Percentiles rank a stretch among this genome's conserved stretches.
phyloP scores from a whole-genome alignment of 2,113 vertebrate genomes.

The Pseudois nayaur region DNA sequence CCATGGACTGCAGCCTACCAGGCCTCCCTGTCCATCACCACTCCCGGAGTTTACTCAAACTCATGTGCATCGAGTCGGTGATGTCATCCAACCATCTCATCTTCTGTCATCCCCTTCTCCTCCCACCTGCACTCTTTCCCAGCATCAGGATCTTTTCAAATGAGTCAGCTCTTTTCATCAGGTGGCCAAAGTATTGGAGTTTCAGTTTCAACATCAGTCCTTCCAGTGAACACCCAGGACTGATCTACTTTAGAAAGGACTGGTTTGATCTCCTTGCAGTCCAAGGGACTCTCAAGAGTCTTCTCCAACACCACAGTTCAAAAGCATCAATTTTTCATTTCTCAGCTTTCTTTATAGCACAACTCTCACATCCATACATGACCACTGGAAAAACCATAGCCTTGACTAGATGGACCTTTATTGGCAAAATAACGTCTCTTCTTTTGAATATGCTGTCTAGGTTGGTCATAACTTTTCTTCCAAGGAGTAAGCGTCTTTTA shows the following conservation, averaged over 20 bases:
- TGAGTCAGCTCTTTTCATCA: not conserved
- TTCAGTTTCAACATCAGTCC: not conserved
- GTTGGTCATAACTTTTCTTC: not conserved
- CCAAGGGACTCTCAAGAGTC: not conserved
- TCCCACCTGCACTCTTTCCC: rapidly evolving
- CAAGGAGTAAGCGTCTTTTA: not conserved
- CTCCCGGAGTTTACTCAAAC: not conserved
- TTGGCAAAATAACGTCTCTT: not conserved
- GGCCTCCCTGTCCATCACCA: not conserved
- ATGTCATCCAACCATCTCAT: not conserved
- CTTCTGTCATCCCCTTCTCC: not conserved
- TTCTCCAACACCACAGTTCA: not conserved
- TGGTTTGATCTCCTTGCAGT: not conserved
- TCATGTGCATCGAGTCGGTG: not conserved
- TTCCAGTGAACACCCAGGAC: not conserved
- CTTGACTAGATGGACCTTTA: not conserved
- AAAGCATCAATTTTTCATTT: not conserved
- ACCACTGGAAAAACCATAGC: not conserved
- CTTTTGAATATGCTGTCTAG: not conserved
- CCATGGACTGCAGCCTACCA: not conserved
- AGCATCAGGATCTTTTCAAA: not conserved
- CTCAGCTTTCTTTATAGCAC: not conserved
- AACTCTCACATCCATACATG: not conserved
- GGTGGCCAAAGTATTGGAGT: not conserved
- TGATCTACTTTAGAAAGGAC: not conserved